Evolutionary conservation across 2,888 invertebrate species (phyloP).

Genomic region (Callimorpha dominula): DNA sequence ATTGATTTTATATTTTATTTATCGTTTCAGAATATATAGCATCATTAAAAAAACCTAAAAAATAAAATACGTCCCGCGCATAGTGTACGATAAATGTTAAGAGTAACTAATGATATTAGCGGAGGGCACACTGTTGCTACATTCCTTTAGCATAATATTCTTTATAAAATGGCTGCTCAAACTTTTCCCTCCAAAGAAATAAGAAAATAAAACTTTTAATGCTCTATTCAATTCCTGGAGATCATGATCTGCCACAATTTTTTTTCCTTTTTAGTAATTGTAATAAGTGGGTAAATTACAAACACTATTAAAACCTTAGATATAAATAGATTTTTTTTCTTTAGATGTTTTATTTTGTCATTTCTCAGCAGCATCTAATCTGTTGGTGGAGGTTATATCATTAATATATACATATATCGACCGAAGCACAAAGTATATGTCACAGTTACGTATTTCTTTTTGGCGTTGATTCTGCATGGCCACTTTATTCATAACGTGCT

Average conservation of each 20-base stretch:
- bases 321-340: too few species aligned
- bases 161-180: constrained; percentile 36
- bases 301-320: too few species aligned
- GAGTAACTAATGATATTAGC: constrained; percentile 37
- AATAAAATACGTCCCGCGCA: constrained; percentile 70
- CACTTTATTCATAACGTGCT: not conserved
- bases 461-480: constrained; percentile 2
- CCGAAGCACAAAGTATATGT: constrained; percentile 59
- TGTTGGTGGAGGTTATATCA: constrained; percentile 30
- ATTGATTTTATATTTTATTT: constrained; percentile 67
- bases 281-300: too few species aligned
- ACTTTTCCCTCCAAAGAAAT: constrained; percentile 23
- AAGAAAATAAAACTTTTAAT: constrained; percentile 12
- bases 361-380: constrained; percentile 22
- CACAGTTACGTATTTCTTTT: not conserved
- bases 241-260: not conserved
- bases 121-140: constrained; percentile 49
- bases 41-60: constrained; percentile 82
- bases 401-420: constrained; percentile 11
- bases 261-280: not conserved
- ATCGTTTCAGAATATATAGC: constrained; percentile 83
- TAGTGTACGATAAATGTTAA: constrained; percentile 40
- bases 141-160: constrained; percentile 52
- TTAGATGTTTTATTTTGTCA: constrained; percentile 20
- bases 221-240: not conserved